Evolutionary conservation across 2,888 invertebrate genomes (phyloP).

Genomic region (Polyommatus iphigenia): DNA sequence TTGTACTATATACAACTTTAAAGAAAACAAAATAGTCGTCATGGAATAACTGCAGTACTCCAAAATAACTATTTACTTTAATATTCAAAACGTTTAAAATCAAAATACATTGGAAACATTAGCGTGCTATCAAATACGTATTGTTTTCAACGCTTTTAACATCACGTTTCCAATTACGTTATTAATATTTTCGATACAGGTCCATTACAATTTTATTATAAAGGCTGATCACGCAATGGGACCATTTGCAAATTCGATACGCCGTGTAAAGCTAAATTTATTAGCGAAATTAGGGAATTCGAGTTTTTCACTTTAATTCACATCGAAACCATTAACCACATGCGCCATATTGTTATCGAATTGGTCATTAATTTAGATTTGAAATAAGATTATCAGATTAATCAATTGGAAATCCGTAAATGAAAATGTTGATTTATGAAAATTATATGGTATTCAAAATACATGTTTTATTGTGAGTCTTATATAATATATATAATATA

Average conservation of each 20-base stretch:
- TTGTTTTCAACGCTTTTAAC: constrained; percentile 22
- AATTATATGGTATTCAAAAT: not conserved
- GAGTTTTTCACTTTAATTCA: constrained; percentile 22
- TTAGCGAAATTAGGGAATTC: not conserved
- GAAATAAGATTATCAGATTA: not conserved
- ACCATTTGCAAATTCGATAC: constrained; percentile 46
- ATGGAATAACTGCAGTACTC: not conserved
- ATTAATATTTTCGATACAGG: constrained; percentile 31
- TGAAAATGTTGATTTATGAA: not conserved
- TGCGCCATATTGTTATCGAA: constrained; percentile 15
- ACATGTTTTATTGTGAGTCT: not conserved
- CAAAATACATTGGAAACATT: constrained; percentile 4
- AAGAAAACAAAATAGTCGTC: not conserved
- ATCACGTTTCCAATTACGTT: constrained; percentile 31
- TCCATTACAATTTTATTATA: constrained; percentile 42
- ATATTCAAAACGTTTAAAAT: not conserved
- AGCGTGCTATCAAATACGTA: constrained; percentile 7
- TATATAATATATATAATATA: not conserved
- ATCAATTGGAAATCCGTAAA: not conserved
- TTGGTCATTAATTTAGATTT: constrained; percentile 8
- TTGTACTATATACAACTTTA: not conserved
- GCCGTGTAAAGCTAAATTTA: constrained; percentile 28
- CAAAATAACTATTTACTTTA: not conserved
- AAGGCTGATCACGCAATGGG: constrained; percentile 43
- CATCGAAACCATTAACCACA: constrained; percentile 17